Evolutionary conservation across 2,113 vertebrate species (phyloP).

Genomic region (Cebidichthys violaceus): DNA sequence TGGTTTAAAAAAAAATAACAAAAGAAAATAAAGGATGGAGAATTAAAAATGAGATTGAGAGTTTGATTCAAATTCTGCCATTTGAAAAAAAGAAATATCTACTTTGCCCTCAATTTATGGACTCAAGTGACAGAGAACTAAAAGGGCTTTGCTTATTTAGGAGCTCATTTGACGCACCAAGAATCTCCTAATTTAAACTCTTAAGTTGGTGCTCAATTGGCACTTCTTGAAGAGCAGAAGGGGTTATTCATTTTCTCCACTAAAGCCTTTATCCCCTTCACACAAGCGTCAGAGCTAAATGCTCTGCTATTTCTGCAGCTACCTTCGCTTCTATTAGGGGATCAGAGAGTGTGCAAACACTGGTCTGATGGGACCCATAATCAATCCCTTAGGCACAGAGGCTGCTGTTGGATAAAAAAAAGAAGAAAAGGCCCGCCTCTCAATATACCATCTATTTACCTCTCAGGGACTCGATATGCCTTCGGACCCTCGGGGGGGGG

Average conservation of each 20-base stretch:
- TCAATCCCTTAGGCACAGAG: constrained; percentile 60
- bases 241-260: constrained; percentile 41
- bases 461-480: constrained; percentile 13
- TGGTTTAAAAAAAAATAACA: neutral
- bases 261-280: constrained; percentile 38
- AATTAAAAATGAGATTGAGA: neutral
- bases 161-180: constrained; percentile 20
- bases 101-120: constrained; percentile 12
- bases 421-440: constrained; percentile 2
- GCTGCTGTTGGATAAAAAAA: constrained; percentile 26
- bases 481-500: constrained; percentile 7
- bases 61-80: constrained; percentile 25
- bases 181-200: constrained; percentile 46
- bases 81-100: constrained; percentile 8
- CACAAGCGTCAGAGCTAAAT: constrained; percentile 31
- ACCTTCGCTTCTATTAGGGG: constrained; percentile 49
- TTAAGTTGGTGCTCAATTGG: constrained; percentile 1
- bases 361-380: constrained; percentile 61
- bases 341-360: constrained; percentile 61
- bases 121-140: constrained; percentile 27
- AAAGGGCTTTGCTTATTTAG: constrained; percentile 43
- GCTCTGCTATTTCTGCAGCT: constrained; percentile 44
- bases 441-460: constrained; percentile 40
- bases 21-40: neutral
- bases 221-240: constrained; percentile 24